Evolutionary conservation across 1,140 invertebrate species (phyloP), one percentile per base, ranked within the genome.

Genomic region (Ceratina calcarata): DNA sequence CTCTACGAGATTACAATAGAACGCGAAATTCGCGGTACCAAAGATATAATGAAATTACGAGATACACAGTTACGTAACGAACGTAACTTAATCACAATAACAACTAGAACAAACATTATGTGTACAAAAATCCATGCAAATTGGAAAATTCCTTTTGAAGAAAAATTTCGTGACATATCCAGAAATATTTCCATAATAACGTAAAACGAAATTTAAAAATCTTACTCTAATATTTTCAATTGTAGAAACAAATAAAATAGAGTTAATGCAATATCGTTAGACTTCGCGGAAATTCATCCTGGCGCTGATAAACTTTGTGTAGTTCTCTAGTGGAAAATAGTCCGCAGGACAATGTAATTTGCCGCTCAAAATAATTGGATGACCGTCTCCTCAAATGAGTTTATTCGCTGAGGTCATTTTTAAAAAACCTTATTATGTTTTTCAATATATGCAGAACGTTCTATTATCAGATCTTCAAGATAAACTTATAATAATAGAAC

Each of bases 351-450:
- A n/a, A 70, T 32, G 10, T 7, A 69, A 69, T 57, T 70, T 57
- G 12, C 27, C 4, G 24, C 18, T 57, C 10, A 18, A 32, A 57
- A 57, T 70, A 70, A 70, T 70, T 70, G 32, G 27, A 70, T 20
- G 24, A 32, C 20, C 51, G 12, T 8, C 16, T 57, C 18, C 13
- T 53, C 6, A 45, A 45, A 45, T 45, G 27, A 32, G 27, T 32
- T 32, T 32, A 32, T 68, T 51, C 45, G 8, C 8, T 18, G 49
- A 27, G 49, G 16, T 55, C n/a, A 27, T 69, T 18, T n/a, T 24
- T 55, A 24, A 68, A 22, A 32, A 70, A 12, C 51, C 53, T 55
- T 16, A 0, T 1, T 0, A 7, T 70, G 22, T 32, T 27, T 18
- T 45, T 3, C 37, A 10, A 3, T 45, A 7, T 45, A 20, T 4